Conservation (phyloP, 2,113 vertebrate genomes). For the Pristiophorus japonicus region DNA sequence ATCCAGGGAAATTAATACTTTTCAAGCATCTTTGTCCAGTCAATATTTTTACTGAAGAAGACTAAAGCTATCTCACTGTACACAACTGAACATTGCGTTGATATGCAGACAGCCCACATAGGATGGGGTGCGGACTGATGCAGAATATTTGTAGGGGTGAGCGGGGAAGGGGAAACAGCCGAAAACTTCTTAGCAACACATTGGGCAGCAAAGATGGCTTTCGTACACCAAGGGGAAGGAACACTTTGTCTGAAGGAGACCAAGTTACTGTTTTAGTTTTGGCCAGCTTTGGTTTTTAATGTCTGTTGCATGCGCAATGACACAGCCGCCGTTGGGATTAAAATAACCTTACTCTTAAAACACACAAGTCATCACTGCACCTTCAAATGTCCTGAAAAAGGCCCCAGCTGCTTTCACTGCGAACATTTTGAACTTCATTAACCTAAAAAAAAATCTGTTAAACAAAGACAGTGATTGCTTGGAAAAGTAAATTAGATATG, state of each 20-base stretch:
- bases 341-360: too few species aligned
- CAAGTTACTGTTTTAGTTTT: neutral
- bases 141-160: neutral
- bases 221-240: neutral
- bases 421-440: slow-evolving; percentile 26
- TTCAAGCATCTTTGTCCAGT: neutral
- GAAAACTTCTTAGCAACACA: neutral
- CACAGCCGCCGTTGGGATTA: too few species aligned
- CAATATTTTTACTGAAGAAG: neutral
- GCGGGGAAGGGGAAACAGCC: too few species aligned
- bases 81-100: neutral
- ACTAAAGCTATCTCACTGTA: neutral
- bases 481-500: slow-evolving; percentile 16
- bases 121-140: neutral
- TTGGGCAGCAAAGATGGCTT: too few species aligned
- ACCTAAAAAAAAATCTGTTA: neutral
- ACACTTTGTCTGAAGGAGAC: neutral
- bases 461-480: neutral
- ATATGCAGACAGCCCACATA: neutral
- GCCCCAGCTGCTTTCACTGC: neutral
- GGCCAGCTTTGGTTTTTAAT: neutral
- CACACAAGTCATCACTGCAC: too few species aligned
- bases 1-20: neutral
- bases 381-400: too few species aligned
- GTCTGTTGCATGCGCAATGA: neutral